These are phyloP conservation scores for Pseudomyrmex pallidus DNA, from an alignment of 1,140 invertebrate species.

Conservation along the genomic window DNA sequence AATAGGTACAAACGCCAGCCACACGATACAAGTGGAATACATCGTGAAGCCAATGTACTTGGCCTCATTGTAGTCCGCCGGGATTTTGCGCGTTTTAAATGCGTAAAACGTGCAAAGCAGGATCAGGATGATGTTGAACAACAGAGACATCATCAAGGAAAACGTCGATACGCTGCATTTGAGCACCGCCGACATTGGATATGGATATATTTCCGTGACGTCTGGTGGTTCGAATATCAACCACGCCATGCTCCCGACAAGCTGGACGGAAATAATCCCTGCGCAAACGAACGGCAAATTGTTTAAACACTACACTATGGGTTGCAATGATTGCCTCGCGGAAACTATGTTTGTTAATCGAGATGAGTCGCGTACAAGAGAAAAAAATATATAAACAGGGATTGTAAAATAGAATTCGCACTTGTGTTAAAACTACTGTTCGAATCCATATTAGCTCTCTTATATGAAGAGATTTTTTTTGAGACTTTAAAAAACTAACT, in stretches of 20 bases:
- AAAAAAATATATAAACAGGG: too few relatives aligned
- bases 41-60: conserved; percentile 91
- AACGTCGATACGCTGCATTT: conserved; percentile 90
- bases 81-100: conserved; percentile 90
- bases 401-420: too few relatives aligned
- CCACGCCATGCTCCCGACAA: conserved; percentile 88
- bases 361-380: too few relatives aligned
- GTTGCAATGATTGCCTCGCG: background rate
- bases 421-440: too few relatives aligned
- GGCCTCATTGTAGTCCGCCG: conserved; percentile 91
- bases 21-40: conserved; percentile 92
- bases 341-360: too few relatives aligned
- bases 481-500: too few relatives aligned
- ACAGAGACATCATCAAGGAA: conserved; percentile 90
- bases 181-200: conserved; percentile 87
- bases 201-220: conserved; percentile 87
- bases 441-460: too few relatives aligned
- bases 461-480: too few relatives aligned
- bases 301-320: too few relatives aligned
- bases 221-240: conserved; percentile 88
- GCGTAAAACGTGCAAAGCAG: conserved; percentile 91
- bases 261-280: conserved; percentile 87
- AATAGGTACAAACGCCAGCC: conserved; percentile 90
- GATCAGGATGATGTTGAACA: conserved; percentile 91
- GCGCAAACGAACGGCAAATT: conserved; percentile 71